phyloP scores from a whole-genome alignment of 2,797 vertebrate genomes.

The Ara ararauna region DNA sequence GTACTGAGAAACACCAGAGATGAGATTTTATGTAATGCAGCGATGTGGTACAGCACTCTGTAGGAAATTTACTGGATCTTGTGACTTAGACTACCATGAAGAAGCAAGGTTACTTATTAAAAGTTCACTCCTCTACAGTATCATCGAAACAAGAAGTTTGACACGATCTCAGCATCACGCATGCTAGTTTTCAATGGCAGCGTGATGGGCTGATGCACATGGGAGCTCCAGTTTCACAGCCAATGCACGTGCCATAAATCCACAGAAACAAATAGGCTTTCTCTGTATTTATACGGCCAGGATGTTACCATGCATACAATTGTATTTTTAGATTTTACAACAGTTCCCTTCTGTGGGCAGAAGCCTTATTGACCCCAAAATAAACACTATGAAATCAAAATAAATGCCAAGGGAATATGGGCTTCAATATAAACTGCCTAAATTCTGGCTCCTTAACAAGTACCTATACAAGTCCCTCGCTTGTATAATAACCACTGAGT shows the following conservation, averaged over 20 bases:
- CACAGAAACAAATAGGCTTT: neutral
- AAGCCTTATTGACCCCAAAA: neutral
- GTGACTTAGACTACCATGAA: neutral
- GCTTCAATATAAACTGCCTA: neutral
- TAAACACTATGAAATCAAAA: neutral
- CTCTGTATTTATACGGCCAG: neutral
- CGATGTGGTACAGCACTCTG: neutral
- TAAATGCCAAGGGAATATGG: neutral
- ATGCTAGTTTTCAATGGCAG: neutral
- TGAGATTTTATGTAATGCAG: neutral
- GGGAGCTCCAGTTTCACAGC: neutral
- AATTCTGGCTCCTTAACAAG: neutral
- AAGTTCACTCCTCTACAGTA: neutral
- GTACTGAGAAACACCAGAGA: neutral
- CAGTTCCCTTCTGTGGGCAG: neutral
- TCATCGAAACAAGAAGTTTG: neutral
- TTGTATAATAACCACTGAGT: neutral
- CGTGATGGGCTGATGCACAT: rapidly evolving
- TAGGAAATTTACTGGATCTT: neutral
- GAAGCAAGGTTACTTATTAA: neutral
- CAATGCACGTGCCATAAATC: neutral
- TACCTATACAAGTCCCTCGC: neutral
- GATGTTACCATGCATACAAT: neutral
- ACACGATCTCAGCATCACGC: neutral
- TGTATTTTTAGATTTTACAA: neutral